Percentiles rank a stretch among this genome's conserved stretches.
phyloP scores from a whole-genome alignment of 2,888 invertebrate species.

The Exephanes ischioxanthus region DNA sequence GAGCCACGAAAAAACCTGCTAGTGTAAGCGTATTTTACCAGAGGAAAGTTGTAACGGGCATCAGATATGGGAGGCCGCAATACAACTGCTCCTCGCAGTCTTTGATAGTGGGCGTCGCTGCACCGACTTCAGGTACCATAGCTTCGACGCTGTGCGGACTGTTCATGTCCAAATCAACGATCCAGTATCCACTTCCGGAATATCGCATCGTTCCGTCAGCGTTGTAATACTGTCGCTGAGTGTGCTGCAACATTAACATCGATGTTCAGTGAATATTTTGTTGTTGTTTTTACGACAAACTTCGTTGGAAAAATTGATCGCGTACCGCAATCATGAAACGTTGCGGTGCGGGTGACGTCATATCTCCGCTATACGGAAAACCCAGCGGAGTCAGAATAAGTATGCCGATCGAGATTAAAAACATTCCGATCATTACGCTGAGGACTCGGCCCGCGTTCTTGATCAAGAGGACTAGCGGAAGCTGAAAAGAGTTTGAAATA shows the following conservation, averaged over 20 bases:
- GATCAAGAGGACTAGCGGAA: constrained; percentile 84
- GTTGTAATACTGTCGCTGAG: constrained; percentile 88
- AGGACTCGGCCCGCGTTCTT: constrained; percentile 86
- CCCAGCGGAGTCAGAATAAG: constrained; percentile 90
- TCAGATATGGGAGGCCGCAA: constrained; percentile 93
- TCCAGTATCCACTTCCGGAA: constrained; percentile 89
- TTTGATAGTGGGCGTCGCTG: constrained; percentile 84
- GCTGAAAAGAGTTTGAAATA: constrained; percentile 76
- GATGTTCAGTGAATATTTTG: constrained; percentile 32
- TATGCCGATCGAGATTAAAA: constrained; percentile 86
- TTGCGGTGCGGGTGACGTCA: constrained; percentile 89
- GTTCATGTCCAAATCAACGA: constrained; percentile 91
- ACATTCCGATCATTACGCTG: constrained; percentile 86
- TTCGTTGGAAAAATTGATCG: background rate
- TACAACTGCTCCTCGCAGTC: constrained; percentile 89
- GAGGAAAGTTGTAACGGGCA: constrained; percentile 90
- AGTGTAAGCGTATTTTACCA: constrained; percentile 82
- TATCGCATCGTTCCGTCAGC: constrained; percentile 85
- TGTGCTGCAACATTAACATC: constrained; percentile 85
- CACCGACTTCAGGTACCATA: constrained; percentile 86
- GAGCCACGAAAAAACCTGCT: too few species aligned
- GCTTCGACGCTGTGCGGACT: constrained; percentile 88
- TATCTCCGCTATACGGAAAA: constrained; percentile 90
- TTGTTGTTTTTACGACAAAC: background rate
- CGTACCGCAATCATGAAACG: constrained; percentile 91